These are phyloP conservation scores for Numida meleagris DNA, from an alignment of 2,113 vertebrate genomes.

Conservation along the genomic window DNA sequence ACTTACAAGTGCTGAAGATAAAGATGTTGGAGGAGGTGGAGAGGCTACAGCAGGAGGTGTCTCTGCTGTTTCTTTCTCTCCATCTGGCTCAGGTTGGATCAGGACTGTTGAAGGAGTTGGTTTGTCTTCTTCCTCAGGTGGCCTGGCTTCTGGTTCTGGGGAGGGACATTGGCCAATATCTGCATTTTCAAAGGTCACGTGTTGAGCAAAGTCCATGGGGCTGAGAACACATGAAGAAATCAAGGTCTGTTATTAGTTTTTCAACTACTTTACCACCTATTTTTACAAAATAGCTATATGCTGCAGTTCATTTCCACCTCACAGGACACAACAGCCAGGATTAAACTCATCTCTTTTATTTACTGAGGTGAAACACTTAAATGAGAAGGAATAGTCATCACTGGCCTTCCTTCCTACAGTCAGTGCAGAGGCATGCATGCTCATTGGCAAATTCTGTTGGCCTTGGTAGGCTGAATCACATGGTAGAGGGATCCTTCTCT, in stretches of 20 bases:
- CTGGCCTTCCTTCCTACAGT: background rate
- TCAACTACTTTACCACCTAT: background rate
- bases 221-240: constrained; percentile 74
- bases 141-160: constrained; percentile 61
- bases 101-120: constrained; percentile 34
- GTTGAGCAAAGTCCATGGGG: constrained; percentile 91
- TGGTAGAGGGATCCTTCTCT: background rate
- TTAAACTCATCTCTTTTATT: background rate
- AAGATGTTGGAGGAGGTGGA: constrained; percentile 26
- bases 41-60: background rate
- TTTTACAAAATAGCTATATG: background rate
- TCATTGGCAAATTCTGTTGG: background rate
- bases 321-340: background rate
- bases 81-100: constrained; percentile 41
- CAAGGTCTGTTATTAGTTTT: background rate
- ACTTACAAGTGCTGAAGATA: constrained; percentile 77
- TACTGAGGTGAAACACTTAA: background rate
- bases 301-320: background rate
- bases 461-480: background rate
- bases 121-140: constrained; percentile 63
- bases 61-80: constrained; percentile 35
- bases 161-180: constrained; percentile 91
- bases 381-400: background rate
- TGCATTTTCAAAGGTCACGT: constrained; percentile 92
- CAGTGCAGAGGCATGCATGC: background rate